Base-by-base conservation (phyloP, 2,797 vertebrate genomes). In the Borostomias antarcticus region DNA sequence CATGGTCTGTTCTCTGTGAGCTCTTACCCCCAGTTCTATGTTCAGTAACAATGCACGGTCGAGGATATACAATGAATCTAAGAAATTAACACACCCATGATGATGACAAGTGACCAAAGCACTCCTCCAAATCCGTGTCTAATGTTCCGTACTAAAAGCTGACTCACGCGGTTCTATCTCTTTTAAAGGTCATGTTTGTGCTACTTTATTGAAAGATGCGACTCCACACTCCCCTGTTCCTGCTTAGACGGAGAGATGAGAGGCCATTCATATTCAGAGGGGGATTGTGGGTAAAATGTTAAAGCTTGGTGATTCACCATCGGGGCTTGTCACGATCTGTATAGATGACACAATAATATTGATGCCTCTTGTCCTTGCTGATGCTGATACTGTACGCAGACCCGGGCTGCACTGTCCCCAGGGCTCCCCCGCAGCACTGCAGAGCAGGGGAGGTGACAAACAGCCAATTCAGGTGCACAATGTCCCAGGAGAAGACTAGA, bases 301-400 rank as follows among this genome's bases (percentile, higher is more conserved):
- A 80, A 60, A 80, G 73, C 28, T 69, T 71, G 82, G 78, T 67
- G 79, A 90, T 83, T 88, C 88, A 90, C 85, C 85, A 82, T 63
- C 67, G 61, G n/a, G 33, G 78, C 70, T 81, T 69, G 84, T 86
- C 88, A 84, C 75, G 77, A 85, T 88, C 80, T 81, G 82, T 88
- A 74, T 79, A 86, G 74, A 85, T 85, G 86, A 82, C 81, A 84
- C 84, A 82, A 74, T 82, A 72, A 81, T 86, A 91, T 92, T 85
- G 89, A 93, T 90, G 84, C 63, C 60, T 71, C 78, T 70, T 75
- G 86, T 88, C 86, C 86, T 89, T 88, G 83, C 75, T 72, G 48
- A 26, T 51, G 78, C 80, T 82, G 80, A 84, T 86, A 87, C 82
- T 82, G 58, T 77, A 78, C 76, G 82, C 62, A 70, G 69, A 73